phyloP scores from a whole-genome alignment of 92 coral and sea anemone genomes.

The Palythoa heliodiscus region DNA sequence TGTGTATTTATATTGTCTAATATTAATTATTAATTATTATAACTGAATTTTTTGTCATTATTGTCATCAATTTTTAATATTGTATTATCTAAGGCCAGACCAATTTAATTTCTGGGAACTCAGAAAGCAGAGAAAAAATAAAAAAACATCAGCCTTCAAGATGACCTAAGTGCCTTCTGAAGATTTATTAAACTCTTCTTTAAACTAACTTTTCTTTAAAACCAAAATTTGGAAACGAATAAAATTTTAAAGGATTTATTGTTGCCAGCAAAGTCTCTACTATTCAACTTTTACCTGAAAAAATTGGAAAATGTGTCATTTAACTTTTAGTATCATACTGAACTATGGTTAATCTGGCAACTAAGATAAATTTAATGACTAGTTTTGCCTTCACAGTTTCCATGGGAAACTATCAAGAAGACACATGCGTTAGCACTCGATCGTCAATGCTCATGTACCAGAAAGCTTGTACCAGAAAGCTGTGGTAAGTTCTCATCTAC shows the following conservation, averaged over 20 bases:
- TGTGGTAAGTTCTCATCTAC: slow-evolving; percentile 6
- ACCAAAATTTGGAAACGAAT: slow-evolving; percentile 24
- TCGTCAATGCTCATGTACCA: slow-evolving; percentile 1
- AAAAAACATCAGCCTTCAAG: slow-evolving; percentile 9
- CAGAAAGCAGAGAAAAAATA: slow-evolving; percentile 20
- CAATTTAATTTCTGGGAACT: slow-evolving; percentile 3
- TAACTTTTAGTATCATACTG: slow-evolving; percentile 24
- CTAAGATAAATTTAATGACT: slow-evolving; percentile 23
- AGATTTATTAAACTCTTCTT: slow-evolving; percentile 21
- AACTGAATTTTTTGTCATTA: slow-evolving; percentile 32
- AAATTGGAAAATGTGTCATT: slow-evolving; percentile 24
- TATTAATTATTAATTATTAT: slow-evolving; percentile 29
- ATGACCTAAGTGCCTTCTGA: slow-evolving; percentile 26
- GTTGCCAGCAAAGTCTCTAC: slow-evolving; percentile 19
- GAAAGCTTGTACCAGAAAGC: slow-evolving; percentile 14
- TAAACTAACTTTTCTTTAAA: slow-evolving; percentile 20
- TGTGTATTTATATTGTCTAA: slow-evolving; percentile 29
- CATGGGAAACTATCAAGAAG: background rate
- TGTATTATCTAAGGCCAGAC: background rate
- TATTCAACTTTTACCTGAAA: slow-evolving; percentile 24
- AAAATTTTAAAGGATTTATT: slow-evolving; percentile 22
- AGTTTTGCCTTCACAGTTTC: slow-evolving; percentile 4
- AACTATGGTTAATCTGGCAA: slow-evolving; percentile 19
- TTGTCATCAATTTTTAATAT: slow-evolving; percentile 22
- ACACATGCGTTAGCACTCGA: slow-evolving; percentile 2